Conservation (phyloP, 2,888 invertebrate species). For the Thysanoteuthis rhombus region DNA sequence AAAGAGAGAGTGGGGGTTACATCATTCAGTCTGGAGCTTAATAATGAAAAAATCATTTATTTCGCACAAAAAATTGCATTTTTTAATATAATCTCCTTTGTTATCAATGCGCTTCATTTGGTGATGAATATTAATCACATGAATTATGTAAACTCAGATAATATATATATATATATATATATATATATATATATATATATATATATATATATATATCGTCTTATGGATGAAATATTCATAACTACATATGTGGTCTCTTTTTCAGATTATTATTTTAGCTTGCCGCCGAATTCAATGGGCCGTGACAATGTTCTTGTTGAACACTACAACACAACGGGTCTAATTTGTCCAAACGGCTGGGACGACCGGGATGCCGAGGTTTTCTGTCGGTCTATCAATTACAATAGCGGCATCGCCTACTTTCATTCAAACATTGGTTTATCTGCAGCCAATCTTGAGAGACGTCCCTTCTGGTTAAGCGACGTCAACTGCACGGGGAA, state of each 20-base stretch:
- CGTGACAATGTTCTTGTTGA: constrained; percentile 43
- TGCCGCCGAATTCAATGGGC: constrained; percentile 35
- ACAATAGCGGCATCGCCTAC: constrained; percentile 49
- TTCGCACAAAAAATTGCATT: too few species aligned
- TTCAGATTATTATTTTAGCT: constrained; percentile 45
- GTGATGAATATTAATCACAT: too few species aligned
- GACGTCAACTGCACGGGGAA: constrained; percentile 55
- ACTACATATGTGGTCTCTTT: neutral
- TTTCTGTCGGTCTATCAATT: constrained; percentile 49
- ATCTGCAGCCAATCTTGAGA: constrained; percentile 38
- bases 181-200: neutral
- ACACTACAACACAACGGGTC: constrained; percentile 64
- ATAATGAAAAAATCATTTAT: too few species aligned
- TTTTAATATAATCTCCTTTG: too few species aligned
- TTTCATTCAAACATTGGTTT: constrained; percentile 39
- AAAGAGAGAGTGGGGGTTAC: too few species aligned
- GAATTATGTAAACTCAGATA: too few species aligned
- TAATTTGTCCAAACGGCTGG: constrained; percentile 66
- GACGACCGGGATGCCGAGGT: constrained; percentile 54
- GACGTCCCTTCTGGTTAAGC: constrained; percentile 56
- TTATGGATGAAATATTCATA: neutral
- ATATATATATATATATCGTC: neutral
- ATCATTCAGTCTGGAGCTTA: too few species aligned
- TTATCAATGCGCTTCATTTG: too few species aligned
- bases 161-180: too few species aligned